Evolutionary conservation across 2,888 invertebrate species (phyloP).

Genomic region (Stegana nigrithorax): DNA sequence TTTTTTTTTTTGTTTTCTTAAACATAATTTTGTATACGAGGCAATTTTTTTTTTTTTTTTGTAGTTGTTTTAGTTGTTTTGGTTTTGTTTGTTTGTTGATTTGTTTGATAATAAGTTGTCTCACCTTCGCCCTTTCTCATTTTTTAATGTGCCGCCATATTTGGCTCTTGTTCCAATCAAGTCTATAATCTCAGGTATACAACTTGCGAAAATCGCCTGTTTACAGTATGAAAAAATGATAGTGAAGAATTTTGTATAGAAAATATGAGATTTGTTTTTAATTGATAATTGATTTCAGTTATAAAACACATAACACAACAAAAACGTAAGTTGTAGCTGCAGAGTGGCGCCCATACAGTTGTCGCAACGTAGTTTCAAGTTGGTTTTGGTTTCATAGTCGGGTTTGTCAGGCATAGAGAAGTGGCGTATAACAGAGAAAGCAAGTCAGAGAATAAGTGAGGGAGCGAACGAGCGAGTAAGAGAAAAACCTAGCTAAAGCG

Average conservation of each 20-base stretch:
- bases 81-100: constrained; percentile 39
- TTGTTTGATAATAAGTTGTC: constrained; percentile 67
- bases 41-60: constrained; percentile 39
- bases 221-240: constrained; percentile 66
- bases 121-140: constrained; percentile 99
- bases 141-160: constrained; percentile 99
- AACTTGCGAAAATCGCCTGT: constrained; percentile 99
- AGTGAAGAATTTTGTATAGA: constrained; percentile 57
- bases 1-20: constrained; percentile 44
- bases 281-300: not conserved
- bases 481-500: not conserved
- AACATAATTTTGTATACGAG: constrained; percentile 31
- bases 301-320: too few species aligned
- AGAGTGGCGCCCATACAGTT: too few species aligned
- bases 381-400: too few species aligned
- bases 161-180: constrained; percentile 99
- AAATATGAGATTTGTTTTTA: too few species aligned
- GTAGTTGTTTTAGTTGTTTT: constrained; percentile 30
- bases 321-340: too few species aligned
- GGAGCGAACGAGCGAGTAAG: not conserved
- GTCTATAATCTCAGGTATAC: constrained; percentile 99
- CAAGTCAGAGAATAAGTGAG: not conserved
- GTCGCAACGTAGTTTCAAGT: too few species aligned
- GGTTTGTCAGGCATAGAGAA: too few species aligned
- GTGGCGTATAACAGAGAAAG: not conserved